A percentile compares a stretch with the other conserved stretches of the same genome.
phyloP scores from a whole-genome alignment of 2,888 invertebrate genomes.

The Sminthurinus aureus region DNA sequence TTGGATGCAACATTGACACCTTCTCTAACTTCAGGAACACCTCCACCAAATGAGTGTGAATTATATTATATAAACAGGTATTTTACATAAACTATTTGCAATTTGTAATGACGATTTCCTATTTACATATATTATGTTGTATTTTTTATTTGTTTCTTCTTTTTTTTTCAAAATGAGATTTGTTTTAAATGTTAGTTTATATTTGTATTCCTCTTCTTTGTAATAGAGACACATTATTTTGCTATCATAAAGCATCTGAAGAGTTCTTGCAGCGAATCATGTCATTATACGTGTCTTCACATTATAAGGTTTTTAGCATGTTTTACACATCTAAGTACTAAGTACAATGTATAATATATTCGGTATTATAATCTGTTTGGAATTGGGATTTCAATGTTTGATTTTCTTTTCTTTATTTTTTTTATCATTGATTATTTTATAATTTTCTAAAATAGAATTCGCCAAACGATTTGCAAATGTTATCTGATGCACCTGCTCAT shows the following conservation, averaged over 20 bases:
- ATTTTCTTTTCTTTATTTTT: background rate
- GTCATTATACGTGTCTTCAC: slow-evolving; percentile 94
- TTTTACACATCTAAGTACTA: no score
- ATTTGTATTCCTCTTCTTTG: slow-evolving; percentile 1
- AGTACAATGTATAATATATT: no score
- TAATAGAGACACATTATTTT: slow-evolving; percentile 91
- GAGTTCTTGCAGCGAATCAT: slow-evolving; percentile 91
- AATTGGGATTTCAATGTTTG: background rate
- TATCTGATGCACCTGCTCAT: slow-evolving; percentile 99
- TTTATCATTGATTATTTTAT: background rate
- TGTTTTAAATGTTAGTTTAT: background rate
- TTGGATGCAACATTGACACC: slow-evolving; percentile 80
- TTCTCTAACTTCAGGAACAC: slow-evolving; percentile 79
- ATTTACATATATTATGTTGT: no score
- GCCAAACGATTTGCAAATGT: slow-evolving; percentile 97
- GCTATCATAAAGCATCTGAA: slow-evolving; percentile 93
- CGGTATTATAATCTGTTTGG: no score
- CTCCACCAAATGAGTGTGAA: slow-evolving; percentile 87
- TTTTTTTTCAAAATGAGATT: background rate
- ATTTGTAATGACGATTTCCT: no score
- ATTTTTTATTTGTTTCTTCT: background rate
- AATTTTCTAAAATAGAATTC: slow-evolving; percentile 75
- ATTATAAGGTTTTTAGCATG: slow-evolving; percentile 94
- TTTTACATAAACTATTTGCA: no score
- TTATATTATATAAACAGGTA: slow-evolving; percentile 79